These are phyloP conservation scores for Nerophis lumbriciformis DNA, from an alignment of 2,113 vertebrate genomes.

Conservation along the genomic window DNA sequence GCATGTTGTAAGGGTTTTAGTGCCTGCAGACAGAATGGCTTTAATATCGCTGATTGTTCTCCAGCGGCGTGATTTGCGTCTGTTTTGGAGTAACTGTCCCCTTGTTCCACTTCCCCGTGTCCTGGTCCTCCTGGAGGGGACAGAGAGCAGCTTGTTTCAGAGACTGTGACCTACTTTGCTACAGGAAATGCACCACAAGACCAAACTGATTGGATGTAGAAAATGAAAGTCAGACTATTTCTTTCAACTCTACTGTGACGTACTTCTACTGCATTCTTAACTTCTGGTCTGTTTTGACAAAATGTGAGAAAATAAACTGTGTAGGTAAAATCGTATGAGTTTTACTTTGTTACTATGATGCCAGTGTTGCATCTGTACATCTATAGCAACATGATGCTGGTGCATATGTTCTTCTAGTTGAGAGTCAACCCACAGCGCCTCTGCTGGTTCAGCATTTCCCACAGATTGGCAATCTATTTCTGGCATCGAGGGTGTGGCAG, in stretches of 20 bases:
- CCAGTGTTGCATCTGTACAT: no score
- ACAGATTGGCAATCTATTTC: no score
- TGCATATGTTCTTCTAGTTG: no score
- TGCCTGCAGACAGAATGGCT: background rate
- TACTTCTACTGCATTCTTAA: no score
- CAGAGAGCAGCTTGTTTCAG: conserved; percentile 59
- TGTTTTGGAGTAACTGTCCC: conserved; percentile 26
- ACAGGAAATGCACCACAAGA: conserved; percentile 35
- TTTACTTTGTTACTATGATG: no score
- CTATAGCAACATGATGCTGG: no score
- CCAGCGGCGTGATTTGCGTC: conserved; percentile 36
- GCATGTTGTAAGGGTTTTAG: conserved; percentile 17
- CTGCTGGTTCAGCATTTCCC: no score
- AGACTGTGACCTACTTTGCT: conserved; percentile 49
- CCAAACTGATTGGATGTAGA: conserved; percentile 30
- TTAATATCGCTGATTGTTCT: conserved; percentile 26
- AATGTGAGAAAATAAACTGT: no score
- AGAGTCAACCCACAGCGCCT: no score
- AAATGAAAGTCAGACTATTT: conserved; percentile 5
- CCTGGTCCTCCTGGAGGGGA: conserved; percentile 45
- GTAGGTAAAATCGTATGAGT: no score
- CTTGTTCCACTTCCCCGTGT: conserved; percentile 38
- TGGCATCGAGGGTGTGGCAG: no score
- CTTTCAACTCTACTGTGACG: background rate
- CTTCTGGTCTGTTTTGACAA: no score